These are phyloP conservation scores for Glossophaga mutica DNA, from an alignment of 2,797 vertebrate genomes.

Conservation along the genomic window DNA sequence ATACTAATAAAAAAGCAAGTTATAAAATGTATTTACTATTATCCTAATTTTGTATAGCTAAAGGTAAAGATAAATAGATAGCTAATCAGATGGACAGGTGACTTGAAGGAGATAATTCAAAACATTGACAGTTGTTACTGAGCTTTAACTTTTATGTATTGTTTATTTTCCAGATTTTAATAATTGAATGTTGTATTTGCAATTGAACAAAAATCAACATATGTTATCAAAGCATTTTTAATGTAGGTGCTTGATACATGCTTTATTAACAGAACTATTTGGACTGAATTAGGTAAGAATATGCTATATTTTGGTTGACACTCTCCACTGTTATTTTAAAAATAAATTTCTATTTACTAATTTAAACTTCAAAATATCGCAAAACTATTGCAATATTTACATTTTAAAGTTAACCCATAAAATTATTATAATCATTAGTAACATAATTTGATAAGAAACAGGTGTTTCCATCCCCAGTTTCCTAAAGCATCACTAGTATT, in stretches of 20 bases:
- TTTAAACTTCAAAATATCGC: constrained; percentile 21
- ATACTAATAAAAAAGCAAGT: neutral
- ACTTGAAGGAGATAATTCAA: neutral
- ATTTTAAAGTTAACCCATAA: constrained; percentile 46
- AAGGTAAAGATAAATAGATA: neutral
- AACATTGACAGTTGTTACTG: constrained; percentile 19
- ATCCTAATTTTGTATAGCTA: neutral
- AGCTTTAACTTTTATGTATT: neutral
- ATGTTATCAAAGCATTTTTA: constrained; percentile 31
- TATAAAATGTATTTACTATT: neutral
- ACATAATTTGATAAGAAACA: constrained; percentile 24
- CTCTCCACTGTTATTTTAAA: neutral
- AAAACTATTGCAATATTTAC: neutral
- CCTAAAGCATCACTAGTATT: neutral
- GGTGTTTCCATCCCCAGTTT: constrained; percentile 33
- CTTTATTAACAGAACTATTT: constrained; percentile 3
- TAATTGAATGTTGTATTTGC: constrained; percentile 4
- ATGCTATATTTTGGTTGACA: constrained; percentile 3
- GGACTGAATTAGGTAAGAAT: neutral
- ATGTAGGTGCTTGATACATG: neutral
- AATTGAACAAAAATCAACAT: neutral
- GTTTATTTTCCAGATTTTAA: neutral
- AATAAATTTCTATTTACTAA: neutral
- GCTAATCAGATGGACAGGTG: neutral
- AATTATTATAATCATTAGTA: neutral